Conservation (phyloP, 2,888 invertebrate species). For the Lasioglossum marginatum region DNA sequence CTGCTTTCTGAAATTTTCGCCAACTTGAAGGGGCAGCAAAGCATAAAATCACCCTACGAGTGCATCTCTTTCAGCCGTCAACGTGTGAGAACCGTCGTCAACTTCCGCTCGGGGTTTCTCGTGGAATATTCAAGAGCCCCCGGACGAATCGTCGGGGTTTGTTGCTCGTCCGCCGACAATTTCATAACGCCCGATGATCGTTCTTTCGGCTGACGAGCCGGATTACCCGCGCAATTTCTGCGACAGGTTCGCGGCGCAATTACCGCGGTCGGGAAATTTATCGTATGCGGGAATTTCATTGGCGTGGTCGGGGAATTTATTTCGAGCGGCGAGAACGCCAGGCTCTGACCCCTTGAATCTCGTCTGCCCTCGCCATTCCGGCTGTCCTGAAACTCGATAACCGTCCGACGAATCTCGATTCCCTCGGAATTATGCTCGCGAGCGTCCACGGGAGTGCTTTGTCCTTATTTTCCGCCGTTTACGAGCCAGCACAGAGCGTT, state of each 20-base stretch:
- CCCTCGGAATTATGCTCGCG: neutral
- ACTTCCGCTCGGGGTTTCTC: neutral
- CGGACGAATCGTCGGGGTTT: neutral
- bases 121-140: neutral
- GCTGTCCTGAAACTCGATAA: slow-evolving; percentile 22
- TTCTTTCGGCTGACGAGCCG: slow-evolving; percentile 34
- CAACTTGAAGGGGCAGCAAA: neutral
- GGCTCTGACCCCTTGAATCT: slow-evolving; percentile 20
- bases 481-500: neutral
- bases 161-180: slow-evolving; percentile 17
- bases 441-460: neutral
- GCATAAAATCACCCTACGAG: neutral
- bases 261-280: slow-evolving; percentile 52
- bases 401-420: neutral
- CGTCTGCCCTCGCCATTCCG: neutral
- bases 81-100: neutral
- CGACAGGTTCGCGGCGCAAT: slow-evolving; percentile 34
- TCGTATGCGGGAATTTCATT: slow-evolving; percentile 46
- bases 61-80: neutral
- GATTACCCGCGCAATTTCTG: slow-evolving; percentile 49
- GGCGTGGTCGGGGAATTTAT: slow-evolving; percentile 42
- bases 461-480: neutral
- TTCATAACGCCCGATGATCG: slow-evolving; percentile 47
- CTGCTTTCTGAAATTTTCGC: too few relatives aligned
- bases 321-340: slow-evolving; percentile 13